Conservation (phyloP, 2,888 invertebrate species). For the Machimus atricapillus region DNA sequence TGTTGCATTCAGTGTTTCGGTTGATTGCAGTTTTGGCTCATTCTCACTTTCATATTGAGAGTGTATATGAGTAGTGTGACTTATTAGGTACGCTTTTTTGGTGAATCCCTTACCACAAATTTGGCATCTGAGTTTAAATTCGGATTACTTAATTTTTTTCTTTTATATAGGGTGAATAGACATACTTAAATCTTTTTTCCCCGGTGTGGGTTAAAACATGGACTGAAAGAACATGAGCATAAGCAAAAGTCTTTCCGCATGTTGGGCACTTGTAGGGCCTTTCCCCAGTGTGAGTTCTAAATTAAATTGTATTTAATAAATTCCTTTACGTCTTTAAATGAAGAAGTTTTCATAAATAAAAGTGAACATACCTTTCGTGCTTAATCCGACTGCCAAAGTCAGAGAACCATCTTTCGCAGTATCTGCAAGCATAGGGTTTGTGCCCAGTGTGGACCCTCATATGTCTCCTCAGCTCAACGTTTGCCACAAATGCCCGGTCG, state of each 20-base stretch:
- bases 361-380: slow-evolving; percentile 55
- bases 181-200: slow-evolving; percentile 57
- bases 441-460: slow-evolving; percentile 62
- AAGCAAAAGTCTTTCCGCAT: slow-evolving; percentile 59
- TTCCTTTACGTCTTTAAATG: too few species aligned
- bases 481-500: slow-evolving; percentile 60
- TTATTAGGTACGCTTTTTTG: slow-evolving; percentile 57
- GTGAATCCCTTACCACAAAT: slow-evolving; percentile 60
- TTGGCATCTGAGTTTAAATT: slow-evolving; percentile 49
- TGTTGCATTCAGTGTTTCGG: neutral
- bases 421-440: slow-evolving; percentile 60
- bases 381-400: slow-evolving; percentile 62
- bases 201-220: slow-evolving; percentile 60
- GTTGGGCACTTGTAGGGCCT: slow-evolving; percentile 58
- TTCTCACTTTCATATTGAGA: neutral
- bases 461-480: slow-evolving; percentile 60
- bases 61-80: slow-evolving; percentile 53
- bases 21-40: neutral
- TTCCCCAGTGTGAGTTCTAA: slow-evolving; percentile 59
- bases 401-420: slow-evolving; percentile 60
- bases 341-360: too few species aligned
- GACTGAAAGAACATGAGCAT: slow-evolving; percentile 59
- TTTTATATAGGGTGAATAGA: neutral
- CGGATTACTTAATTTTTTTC: neutral
- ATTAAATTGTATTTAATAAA: neutral